These are phyloP conservation scores for Scomber japonicus DNA, from an alignment of 2,113 vertebrate genomes.

Conservation along the genomic window DNA sequence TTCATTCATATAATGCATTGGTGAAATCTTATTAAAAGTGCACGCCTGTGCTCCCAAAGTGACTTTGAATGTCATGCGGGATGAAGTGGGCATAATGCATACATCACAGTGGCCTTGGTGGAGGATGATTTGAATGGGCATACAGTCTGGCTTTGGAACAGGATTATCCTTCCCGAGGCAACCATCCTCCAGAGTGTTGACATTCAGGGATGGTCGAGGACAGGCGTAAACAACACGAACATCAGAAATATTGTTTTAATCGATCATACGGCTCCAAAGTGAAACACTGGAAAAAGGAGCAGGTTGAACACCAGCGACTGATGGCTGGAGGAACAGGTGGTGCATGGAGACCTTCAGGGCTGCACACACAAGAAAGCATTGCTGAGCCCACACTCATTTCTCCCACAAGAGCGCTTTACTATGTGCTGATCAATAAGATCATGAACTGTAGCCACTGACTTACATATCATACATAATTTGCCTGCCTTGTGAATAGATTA, in stretches of 20 bases:
- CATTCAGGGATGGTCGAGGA: conserved; percentile 79
- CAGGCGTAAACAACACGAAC: conserved; percentile 77
- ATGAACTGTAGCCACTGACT: conserved; percentile 66
- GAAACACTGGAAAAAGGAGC: conserved; percentile 36
- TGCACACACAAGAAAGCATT: conserved; percentile 48
- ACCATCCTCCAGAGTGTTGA: conserved; percentile 76
- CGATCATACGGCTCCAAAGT: conserved; percentile 66
- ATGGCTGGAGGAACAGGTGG: conserved; percentile 77
- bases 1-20: conserved; percentile 83
- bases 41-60: conserved; percentile 76
- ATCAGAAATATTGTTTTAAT: conserved; percentile 80
- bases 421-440: conserved; percentile 70
- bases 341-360: conserved; percentile 60
- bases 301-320: conserved; percentile 43
- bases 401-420: conserved; percentile 43
- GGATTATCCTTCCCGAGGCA: conserved; percentile 75
- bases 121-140: conserved; percentile 74
- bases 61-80: conserved; percentile 80
- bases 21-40: conserved; percentile 82
- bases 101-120: conserved; percentile 77
- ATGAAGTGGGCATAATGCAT: conserved; percentile 76
- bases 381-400: conserved; percentile 48
- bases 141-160: conserved; percentile 74
- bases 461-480: conserved; percentile 64
- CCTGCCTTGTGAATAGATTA: conserved; percentile 27